phyloP scores from a whole-genome alignment of 2,797 vertebrate species.

The Lepus oiostolus region DNA sequence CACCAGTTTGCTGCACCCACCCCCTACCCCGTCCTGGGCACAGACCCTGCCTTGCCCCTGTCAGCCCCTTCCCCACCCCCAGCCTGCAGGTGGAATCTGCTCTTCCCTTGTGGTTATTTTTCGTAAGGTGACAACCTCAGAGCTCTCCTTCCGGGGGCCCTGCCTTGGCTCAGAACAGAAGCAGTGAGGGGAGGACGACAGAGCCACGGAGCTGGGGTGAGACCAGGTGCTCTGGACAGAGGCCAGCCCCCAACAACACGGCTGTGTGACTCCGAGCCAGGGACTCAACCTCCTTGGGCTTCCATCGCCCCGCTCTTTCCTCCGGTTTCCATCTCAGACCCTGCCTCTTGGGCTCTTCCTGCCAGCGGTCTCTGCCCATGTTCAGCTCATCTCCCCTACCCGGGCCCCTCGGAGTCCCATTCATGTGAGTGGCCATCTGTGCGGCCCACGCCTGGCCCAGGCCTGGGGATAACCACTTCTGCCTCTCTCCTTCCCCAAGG shows the following conservation, averaged over 20 bases:
- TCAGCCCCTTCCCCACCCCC: neutral
- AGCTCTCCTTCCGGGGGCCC: neutral
- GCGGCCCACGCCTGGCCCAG: slow-evolving; percentile 75
- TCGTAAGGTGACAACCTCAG: too few relatives aligned
- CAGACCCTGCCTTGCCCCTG: neutral
- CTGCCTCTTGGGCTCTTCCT: neutral
- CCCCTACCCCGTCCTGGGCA: neutral
- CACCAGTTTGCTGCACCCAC: neutral
- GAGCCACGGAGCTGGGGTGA: too few relatives aligned
- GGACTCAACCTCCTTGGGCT: slow-evolving; percentile 45
- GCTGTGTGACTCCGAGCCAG: slow-evolving; percentile 25
- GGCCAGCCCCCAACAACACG: neutral
- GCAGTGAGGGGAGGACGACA: neutral
- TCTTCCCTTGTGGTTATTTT: neutral
- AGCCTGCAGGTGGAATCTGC: neutral
- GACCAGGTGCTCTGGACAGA: neutral
- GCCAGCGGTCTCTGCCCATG: neutral
- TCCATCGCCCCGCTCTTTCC: neutral
- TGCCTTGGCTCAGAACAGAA: neutral
- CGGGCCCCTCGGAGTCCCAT: slow-evolving; percentile 80
- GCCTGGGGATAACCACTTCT: slow-evolving; percentile 58
- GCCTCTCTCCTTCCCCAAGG: neutral
- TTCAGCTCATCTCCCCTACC: neutral
- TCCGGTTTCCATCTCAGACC: neutral
- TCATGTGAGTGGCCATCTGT: slow-evolving; percentile 85